A percentile compares a stretch with the other conserved stretches of the same genome.
These are phyloP conservation scores for Pseudococcus longispinus DNA, from an alignment of 2,888 invertebrate genomes.

Conservation along the genomic window DNA sequence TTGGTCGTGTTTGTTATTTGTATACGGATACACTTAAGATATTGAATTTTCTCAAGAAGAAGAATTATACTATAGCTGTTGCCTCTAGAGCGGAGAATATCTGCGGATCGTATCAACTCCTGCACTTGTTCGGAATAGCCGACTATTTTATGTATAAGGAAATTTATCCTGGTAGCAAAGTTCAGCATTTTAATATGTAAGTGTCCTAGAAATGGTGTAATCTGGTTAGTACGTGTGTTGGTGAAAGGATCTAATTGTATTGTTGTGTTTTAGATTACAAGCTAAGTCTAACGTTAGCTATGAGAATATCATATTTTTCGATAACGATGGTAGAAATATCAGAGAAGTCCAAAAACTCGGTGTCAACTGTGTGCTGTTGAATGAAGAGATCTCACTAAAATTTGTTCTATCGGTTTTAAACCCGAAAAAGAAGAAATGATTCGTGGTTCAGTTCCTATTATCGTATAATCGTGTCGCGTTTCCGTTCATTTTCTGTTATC, in stretches of 20 bases:
- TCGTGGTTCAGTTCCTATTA: constrained; percentile 25
- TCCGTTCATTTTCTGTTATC: not conserved
- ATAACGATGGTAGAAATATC: constrained; percentile 59
- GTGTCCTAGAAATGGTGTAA: not conserved
- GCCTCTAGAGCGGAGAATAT: constrained; percentile 60
- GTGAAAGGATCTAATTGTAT: not conserved
- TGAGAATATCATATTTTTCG: constrained; percentile 59
- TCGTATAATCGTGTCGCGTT: not conserved
- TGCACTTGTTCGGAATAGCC: constrained; percentile 60
- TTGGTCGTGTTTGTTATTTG: constrained; percentile 58
- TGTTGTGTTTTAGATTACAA: constrained; percentile 46
- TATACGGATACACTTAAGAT: constrained; percentile 58
- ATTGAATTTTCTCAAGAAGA: constrained; percentile 55
- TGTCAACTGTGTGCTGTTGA: constrained; percentile 59
- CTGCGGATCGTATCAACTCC: constrained; percentile 60
- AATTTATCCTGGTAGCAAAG: constrained; percentile 60
- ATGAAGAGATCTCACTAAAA: constrained; percentile 41
- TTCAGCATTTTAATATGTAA: constrained; percentile 60
- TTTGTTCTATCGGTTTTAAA: constrained; percentile 19
- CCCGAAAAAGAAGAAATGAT: constrained; percentile 23
- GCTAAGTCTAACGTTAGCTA: constrained; percentile 57
- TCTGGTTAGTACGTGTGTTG: not conserved
- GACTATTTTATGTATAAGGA: constrained; percentile 60
- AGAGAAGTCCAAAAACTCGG: constrained; percentile 59
- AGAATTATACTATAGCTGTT: constrained; percentile 59